Evolutionary conservation across 1,140 invertebrate species (phyloP), one percentile per base, ranked within the genome.

Genomic region (Solenopsis invicta): DNA sequence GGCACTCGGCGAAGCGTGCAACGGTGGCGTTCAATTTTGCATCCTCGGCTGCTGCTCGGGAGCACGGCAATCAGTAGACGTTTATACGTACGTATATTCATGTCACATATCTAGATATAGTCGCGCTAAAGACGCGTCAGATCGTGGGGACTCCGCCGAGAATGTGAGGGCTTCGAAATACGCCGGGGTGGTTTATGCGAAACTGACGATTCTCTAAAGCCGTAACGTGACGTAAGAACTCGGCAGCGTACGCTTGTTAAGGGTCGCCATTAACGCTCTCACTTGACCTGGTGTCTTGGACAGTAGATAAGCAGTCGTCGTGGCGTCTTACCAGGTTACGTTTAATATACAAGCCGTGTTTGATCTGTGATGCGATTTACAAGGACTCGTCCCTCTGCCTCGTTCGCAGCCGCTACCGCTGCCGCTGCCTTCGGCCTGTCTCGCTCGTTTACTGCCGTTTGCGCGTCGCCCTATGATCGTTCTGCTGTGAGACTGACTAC

Each of bases 311-410:
- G 88, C 86, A 93, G 92, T 92, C 81, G 59, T 41, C 69, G 21
- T 54, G 81, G 80, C 59, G 76, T 84, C 87, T 88, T 88, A 89
- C 54, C 88, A 89, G 90, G 92, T 93, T 92, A 90, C 92, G 92
- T 95, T 95, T 95, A 95, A 95, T 95, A 95, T 95, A 95, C 93
- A 94, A 95, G 91, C 91, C 89, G 92, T 94, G 94, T 95, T 95
- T 95, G 95, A 95, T 95, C 94, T 95, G 92, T 94, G 94, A 95
- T 94, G 94, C 93, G 94, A 95, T 95, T 95, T 95, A 94, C 93
- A 94, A 95, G 93, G 91, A 95, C 92, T 71, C 77, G 69, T 85
- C 81, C 56, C 78, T 87, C 88, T 66, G 62, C 72, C 78, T 67
- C 64, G 24, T 50, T 84, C 62, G 18, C n/a, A 75, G 34, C 48